Percentiles rank a stretch among this genome's conserved stretches.
These are phyloP conservation scores for Esox masquinongy DNA, from an alignment of 2,797 vertebrate species.

Conservation along the genomic window DNA sequence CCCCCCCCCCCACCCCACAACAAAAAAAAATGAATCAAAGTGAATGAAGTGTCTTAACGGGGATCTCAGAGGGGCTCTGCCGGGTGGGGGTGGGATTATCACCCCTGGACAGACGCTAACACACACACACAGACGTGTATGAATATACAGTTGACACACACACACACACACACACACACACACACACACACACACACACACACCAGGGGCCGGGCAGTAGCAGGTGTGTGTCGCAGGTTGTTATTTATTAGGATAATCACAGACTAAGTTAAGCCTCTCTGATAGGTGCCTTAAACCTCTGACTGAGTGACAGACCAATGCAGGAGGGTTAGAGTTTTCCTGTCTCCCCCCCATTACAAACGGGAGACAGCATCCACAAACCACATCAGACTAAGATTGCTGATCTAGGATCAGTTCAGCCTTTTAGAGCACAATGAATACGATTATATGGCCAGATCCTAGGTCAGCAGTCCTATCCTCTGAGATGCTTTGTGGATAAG, in stretches of 20 bases:
- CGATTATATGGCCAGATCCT: background rate
- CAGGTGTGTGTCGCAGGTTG: slow-evolving; percentile 40
- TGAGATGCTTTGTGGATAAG: background rate
- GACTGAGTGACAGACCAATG: background rate
- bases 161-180: slow-evolving; percentile 41
- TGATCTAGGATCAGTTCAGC: background rate
- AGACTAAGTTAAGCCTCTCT: background rate
- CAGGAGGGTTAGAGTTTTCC: background rate
- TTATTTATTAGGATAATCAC: slow-evolving; percentile 1
- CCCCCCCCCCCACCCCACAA: slow-evolving; percentile 28
- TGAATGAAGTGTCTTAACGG: slow-evolving; percentile 80
- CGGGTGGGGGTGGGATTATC: slow-evolving; percentile 60
- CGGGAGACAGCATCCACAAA: background rate
- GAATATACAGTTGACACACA: slow-evolving; percentile 32
- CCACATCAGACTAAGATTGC: background rate
- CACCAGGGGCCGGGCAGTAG: slow-evolving; percentile 1
- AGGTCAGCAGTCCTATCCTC: background rate
- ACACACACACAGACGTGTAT: slow-evolving; percentile 15
- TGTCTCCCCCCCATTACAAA: background rate
- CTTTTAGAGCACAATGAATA: background rate
- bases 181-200: slow-evolving; percentile 40
- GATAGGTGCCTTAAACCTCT: background rate
- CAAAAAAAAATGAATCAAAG: slow-evolving; percentile 83
- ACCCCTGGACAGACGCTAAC: slow-evolving; percentile 23
- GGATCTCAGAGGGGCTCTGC: slow-evolving; percentile 68